Evolutionary conservation across 37 sponge, comb jelly and placozoan species (phyloP), one percentile per base, ranked within the genome.

Genomic region (Beroe forskalii): DNA sequence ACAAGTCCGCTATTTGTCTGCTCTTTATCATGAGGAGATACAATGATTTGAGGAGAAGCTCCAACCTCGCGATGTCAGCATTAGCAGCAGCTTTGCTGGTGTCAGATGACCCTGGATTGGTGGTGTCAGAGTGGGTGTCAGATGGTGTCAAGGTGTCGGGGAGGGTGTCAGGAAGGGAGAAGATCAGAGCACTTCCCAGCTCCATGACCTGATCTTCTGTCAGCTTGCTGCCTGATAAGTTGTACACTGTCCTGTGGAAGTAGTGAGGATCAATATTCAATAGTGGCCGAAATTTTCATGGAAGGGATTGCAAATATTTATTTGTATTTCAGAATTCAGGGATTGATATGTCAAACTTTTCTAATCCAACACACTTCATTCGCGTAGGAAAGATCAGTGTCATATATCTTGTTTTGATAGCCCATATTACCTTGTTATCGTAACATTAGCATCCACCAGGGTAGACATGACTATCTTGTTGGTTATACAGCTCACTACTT

Each of bases 161-260:
- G n/a, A n/a, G n/a, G 30, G 86, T 44, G 55, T 41, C 44, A 0
- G 86, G 86, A 25, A 80, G 86, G 86, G 86, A 44, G 86, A 44
- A 80, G 44, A 80, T 80, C 48, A 80, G 86, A 25, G 86, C 86
- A 42, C 86, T n/a, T 20, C 55, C 86, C 24, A 80, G 20, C 55
- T 80, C 86, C 48, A 80, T 35, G 55, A 80, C 40, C 55, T 80
- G 55, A 37, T 69, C 72, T 17, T 69, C 72, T 36, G 72, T 69
- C 32, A 69, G 72, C 1, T 1, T 27, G 32, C 72, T 69, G 0
- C 72, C 72, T 17, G 72, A 28, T 36, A 69, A 17, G 32, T 69
- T 69, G 72, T 69, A 69, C 38, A 33, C 72, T 33, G 19, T 36
- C 38, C 72, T 69, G 72, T 19, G 66, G n/a, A 30, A 63, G n/a